Conservation (phyloP, 2,797 vertebrate genomes). For the Platyrinchus mystaceus region DNA sequence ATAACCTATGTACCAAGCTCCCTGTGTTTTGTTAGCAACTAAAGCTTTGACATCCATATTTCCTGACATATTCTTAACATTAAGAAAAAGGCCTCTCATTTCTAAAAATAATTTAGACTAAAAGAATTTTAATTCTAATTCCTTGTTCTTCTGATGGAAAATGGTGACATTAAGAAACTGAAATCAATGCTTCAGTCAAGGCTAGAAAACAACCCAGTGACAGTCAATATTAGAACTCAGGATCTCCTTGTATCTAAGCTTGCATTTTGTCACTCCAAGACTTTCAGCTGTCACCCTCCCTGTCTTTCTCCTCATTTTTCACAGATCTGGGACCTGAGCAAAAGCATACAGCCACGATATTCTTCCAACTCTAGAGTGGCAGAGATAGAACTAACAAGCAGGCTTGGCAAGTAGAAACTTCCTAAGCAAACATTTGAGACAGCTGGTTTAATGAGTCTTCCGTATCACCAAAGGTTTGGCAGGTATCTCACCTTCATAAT, state of each 20-base stretch:
- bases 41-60: rapidly evolving
- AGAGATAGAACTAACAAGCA: rapidly evolving
- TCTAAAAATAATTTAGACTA: neutral
- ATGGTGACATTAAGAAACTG: neutral
- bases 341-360: neutral
- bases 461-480: too few relatives aligned
- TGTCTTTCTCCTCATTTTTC: neutral
- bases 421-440: neutral
- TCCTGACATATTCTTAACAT: neutral
- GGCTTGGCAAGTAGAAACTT: neutral
- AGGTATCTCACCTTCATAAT: neutral
- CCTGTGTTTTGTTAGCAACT: neutral
- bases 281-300: neutral
- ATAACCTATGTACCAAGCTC: neutral
- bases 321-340: neutral
- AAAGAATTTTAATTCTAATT: neutral
- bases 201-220: neutral
- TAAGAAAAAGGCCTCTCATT: neutral
- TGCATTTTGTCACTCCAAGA: neutral
- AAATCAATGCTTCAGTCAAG: neutral
- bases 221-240: neutral
- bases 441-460: neutral
- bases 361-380: neutral
- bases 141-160: neutral
- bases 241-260: neutral